Evolutionary conservation across 2,113 vertebrate genomes (phyloP).

Genomic region (Dendropsophus ebraccatus): DNA sequence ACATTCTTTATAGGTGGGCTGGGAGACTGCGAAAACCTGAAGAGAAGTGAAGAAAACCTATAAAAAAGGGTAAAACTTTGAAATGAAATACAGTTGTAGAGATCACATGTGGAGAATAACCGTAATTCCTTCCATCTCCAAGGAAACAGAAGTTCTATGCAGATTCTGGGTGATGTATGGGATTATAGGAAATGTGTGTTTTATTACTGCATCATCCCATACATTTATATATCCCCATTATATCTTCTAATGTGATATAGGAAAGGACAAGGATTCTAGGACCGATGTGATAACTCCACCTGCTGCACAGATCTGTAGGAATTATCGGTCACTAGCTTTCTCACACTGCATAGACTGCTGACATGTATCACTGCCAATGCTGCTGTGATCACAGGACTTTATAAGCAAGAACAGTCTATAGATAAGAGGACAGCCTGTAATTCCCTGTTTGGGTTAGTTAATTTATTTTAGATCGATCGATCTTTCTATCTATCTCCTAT

Average conservation of each 20-base stretch:
- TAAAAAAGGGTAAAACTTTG: background rate
- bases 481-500: too few species aligned
- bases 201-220: background rate
- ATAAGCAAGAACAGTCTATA: too few species aligned
- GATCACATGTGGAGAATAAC: background rate
- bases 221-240: background rate
- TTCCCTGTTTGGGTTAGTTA: too few species aligned
- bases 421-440: too few species aligned
- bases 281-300: too few species aligned
- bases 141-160: conserved; percentile 3
- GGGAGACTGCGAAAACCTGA: background rate
- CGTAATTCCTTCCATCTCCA: background rate
- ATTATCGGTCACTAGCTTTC: too few species aligned
- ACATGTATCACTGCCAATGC: too few species aligned
- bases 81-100: background rate
- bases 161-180: background rate
- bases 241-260: background rate
- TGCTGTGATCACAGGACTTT: too few species aligned
- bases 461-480: too few species aligned
- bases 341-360: too few species aligned
- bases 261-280: background rate
- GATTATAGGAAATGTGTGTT: background rate
- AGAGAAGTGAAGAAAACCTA: background rate
- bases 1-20: background rate
- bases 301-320: too few species aligned